Evolutionary conservation across 2,113 vertebrate genomes (phyloP).

Genomic region (Chamaea fasciata): DNA sequence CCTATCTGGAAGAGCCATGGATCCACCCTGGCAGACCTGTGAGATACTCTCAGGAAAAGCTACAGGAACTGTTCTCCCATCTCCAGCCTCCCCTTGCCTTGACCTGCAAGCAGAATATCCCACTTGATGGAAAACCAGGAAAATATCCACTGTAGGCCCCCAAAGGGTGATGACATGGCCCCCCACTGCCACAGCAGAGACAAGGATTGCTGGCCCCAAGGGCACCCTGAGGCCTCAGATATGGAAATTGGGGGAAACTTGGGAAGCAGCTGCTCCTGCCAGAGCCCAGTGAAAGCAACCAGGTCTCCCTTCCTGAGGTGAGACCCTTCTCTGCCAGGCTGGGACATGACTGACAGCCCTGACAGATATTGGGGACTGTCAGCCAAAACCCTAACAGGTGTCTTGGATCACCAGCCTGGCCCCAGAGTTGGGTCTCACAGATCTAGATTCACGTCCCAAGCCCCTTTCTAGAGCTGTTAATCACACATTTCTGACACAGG

Average conservation of each 20-base stretch:
- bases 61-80: background rate
- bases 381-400: background rate
- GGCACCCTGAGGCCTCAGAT: background rate
- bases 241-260: rapidly evolving
- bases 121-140: background rate
- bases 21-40: background rate
- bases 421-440: background rate
- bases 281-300: background rate
- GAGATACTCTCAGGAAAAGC: background rate
- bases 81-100: background rate
- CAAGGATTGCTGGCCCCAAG: background rate
- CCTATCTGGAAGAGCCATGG: background rate
- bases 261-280: background rate
- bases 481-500: background rate
- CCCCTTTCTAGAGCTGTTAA: background rate
- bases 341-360: background rate
- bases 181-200: background rate
- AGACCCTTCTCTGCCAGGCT: background rate
- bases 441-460: background rate
- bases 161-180: rapidly evolving
- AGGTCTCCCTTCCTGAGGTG: rapidly evolving
- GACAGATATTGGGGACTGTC: background rate
- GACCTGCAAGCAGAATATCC: rapidly evolving
- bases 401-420: too few species aligned
- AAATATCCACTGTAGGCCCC: background rate